Evolutionary conservation across 2,888 invertebrate genomes (phyloP).

Genomic region (Hybos culiciformis): DNA sequence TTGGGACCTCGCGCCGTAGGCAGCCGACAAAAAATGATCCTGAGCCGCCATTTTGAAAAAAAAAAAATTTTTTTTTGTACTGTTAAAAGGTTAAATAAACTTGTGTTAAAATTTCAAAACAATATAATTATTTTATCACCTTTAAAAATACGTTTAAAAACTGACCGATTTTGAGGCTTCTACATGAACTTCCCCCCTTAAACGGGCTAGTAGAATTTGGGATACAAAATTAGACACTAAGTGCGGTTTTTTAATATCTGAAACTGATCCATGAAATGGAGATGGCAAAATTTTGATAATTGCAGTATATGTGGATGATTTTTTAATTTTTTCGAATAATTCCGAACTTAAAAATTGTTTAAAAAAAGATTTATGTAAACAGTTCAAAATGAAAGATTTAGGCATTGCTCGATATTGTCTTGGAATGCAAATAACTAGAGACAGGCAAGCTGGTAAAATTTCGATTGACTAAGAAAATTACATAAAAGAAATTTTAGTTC

Average conservation of each 20-base stretch:
- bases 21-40: no score
- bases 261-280: neutral
- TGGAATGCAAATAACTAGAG: neutral
- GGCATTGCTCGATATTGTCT: neutral
- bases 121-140: no score
- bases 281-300: neutral
- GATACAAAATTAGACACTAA: slow-evolving; percentile 3
- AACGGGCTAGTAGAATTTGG: slow-evolving; percentile 5
- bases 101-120: no score
- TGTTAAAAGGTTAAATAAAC: no score
- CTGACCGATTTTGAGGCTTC: no score
- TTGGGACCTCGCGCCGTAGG: no score
- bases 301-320: neutral
- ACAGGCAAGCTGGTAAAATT: neutral
- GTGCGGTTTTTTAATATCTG: neutral
- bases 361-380: neutral
- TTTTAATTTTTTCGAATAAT: neutral
- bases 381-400: neutral
- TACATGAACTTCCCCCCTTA: no score
- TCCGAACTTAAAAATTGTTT: neutral
- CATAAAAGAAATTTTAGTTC: neutral
- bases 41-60: no score
- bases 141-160: no score
- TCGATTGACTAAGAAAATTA: neutral
- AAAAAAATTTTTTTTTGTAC: no score